Conservation (phyloP, 2,797 vertebrate species). For the Eulemur albifrons region DNA sequence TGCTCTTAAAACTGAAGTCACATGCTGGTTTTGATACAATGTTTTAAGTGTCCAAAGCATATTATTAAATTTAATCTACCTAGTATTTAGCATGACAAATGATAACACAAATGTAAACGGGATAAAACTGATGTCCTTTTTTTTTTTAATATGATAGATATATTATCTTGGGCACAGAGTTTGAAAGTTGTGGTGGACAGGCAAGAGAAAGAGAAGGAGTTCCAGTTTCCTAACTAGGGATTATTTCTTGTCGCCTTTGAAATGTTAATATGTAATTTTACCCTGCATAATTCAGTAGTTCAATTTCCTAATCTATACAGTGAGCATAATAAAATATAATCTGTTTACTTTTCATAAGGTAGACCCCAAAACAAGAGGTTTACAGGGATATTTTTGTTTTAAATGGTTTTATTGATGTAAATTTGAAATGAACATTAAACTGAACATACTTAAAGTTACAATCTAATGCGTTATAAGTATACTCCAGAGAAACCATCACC, state of each 20-base stretch:
- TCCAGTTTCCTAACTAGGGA: background rate
- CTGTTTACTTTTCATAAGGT: background rate
- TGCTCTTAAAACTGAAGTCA: background rate
- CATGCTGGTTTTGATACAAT: background rate
- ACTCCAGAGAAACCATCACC: background rate
- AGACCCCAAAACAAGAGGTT: background rate
- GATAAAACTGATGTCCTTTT: background rate
- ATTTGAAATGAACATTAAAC: constrained; percentile 2
- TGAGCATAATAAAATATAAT: background rate
- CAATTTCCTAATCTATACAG: background rate
- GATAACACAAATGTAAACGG: background rate
- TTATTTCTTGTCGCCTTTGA: background rate
- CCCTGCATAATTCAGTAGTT: background rate
- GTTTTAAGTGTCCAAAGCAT: background rate
- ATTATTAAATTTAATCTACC: background rate
- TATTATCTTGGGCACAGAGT: background rate
- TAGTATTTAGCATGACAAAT: background rate
- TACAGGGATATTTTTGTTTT: background rate
- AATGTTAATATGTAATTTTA: background rate
- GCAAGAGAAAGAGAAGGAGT: background rate
- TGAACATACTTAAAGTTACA: background rate
- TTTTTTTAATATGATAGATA: background rate
- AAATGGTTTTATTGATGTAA: background rate
- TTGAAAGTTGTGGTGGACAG: background rate
- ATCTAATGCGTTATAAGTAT: background rate